A percentile compares a stretch with the other conserved stretches of the same genome.
Evolutionary conservation across 2,888 invertebrate species (phyloP).

Genomic region (Lasioglossum marginatum): DNA sequence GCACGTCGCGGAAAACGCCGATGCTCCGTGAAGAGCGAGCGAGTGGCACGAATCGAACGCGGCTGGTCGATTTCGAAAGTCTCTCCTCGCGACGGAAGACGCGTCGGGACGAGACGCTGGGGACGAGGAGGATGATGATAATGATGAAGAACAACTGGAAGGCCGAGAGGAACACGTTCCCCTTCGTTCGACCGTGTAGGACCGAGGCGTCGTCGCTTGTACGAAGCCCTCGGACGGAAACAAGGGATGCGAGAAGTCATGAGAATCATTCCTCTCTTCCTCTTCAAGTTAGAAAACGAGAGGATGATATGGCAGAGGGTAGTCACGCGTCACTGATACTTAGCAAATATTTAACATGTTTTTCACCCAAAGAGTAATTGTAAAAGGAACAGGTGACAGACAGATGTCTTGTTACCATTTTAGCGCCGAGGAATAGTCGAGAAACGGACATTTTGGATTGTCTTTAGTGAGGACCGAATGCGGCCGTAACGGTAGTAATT

Average conservation of each 20-base stretch:
- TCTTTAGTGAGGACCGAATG: background rate
- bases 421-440: background rate
- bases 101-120: constrained; percentile 57
- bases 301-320: background rate
- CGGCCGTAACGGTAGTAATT: background rate
- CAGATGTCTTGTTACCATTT: background rate
- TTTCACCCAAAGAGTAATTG: too few species aligned
- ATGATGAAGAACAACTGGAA: constrained; percentile 69
- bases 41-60: constrained; percentile 75
- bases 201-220: constrained; percentile 38
- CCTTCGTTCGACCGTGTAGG: constrained; percentile 49
- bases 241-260: constrained; percentile 26
- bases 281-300: background rate
- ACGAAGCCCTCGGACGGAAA: constrained; percentile 16
- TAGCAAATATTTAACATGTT: constrained; percentile 7
- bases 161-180: constrained; percentile 59
- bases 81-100: constrained; percentile 66
- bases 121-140: constrained; percentile 69
- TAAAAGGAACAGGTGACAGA: background rate
- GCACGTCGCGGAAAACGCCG: constrained; percentile 75
- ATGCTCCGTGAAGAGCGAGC: constrained; percentile 71
- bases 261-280: background rate
- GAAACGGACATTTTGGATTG: background rate
- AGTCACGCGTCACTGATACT: background rate
- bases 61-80: constrained; percentile 73